Base-by-base conservation (phyloP, 2,888 invertebrate species). In the Muschampia plurimacula region DNA sequence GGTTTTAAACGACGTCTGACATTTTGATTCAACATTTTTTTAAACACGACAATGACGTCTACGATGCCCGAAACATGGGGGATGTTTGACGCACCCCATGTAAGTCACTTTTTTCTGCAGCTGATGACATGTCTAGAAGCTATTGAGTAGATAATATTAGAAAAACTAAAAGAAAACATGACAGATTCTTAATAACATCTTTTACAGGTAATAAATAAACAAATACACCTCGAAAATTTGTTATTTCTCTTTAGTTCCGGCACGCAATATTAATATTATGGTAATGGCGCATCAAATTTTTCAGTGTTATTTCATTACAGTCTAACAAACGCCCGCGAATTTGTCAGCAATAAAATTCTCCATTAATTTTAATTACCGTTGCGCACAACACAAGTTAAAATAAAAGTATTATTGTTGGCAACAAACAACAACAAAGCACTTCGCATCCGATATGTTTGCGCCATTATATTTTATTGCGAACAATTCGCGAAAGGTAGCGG, bases 401-500 rank as follows among this genome's bases (percentile, higher is more conserved):
- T 13, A 67, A 67, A 41, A 67, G 39, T 57, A 59, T 39, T 49
- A 66, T 22, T 49, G 64, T 44, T 28, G 2, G 64, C n/a, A 64
- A 64, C 36, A 46, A 64, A 44, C 44, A n/a, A 55, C 67, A 44
- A 57, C 57, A 57, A 1, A 7, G 60, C 62, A 49, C 8, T 69
- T 69, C 12, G 69, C 52, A 62, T 69, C 52, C 69, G 15, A 70
- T 70, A 70, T 64, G 69, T 70, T 44, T 57, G 55, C 69, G 28
- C 55, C 64, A 64, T 70, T 70, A 70, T 64, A 70, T 70, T 70
- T 69, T 70, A 70, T 70, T 65, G 70, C 64, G 13, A 44, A 49
- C 70, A 65, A 64, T 70, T 67, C 28, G 22, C 41, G 44, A 62
- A 69, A 62, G 46, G 67, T 32, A 57, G 57, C 57, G 57, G 12